Evolutionary conservation across 2,888 invertebrate species (phyloP).

Genomic region (Meghimatium bilineatum): DNA sequence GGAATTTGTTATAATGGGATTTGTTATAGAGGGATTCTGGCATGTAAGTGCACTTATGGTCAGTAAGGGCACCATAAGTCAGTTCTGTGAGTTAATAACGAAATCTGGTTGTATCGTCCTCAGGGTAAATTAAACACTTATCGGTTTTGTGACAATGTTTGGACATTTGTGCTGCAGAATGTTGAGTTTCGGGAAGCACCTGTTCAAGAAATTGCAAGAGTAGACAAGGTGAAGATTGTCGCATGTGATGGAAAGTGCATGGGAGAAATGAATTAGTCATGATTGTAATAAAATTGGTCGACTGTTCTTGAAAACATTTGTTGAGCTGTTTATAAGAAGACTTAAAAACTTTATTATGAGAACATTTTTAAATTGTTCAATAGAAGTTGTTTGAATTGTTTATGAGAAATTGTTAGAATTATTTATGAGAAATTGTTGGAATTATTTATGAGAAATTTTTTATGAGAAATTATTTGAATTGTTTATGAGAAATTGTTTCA

Average conservation of each 20-base stretch:
- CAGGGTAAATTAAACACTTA: constrained; percentile 84
- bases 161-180: constrained; percentile 99
- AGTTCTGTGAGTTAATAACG: not conserved
- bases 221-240: constrained; percentile 77
- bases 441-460: not conserved
- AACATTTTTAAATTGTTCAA: not conserved
- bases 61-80: not conserved
- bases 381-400: not conserved
- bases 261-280: constrained; percentile 32
- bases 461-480: no score
- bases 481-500: no score
- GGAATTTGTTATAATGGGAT: no score
- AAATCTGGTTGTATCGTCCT: not conserved
- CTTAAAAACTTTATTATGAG: no score
- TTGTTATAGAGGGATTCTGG: no score
- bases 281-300: no score
- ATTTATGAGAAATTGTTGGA: not conserved
- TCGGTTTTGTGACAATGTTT: constrained; percentile 99
- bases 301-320: no score
- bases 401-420: not conserved
- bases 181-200: constrained; percentile 97
- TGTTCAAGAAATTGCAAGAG: constrained; percentile 81
- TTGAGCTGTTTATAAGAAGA: not conserved
- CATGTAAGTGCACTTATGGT: no score
- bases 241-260: constrained; percentile 77